Base-by-base conservation (phyloP, 30 jellyfish, hydroid and myxozoan genomes). In the Pseudorhiza aurosa region DNA sequence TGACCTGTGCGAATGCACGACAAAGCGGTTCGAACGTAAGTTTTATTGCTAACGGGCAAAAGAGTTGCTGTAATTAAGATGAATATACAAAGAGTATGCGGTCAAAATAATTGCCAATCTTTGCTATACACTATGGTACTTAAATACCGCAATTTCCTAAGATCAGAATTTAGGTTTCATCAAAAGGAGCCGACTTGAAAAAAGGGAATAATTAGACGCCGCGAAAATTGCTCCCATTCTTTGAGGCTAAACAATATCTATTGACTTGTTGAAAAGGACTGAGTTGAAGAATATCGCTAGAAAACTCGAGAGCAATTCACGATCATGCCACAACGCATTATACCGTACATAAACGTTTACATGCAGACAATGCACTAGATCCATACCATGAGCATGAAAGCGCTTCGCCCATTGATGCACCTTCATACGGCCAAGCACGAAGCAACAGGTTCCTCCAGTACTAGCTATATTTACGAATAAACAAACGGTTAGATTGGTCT, bases 101-200 rank as follows among this genome's bases (percentile, higher is more conserved):
- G 83, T 45, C 29, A n/a, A 21, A 2, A 71, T 70, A 70, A 70
- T 70, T 70, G 83, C 83, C 69, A 70, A 51, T 46, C 83, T 70
- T 44, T 56, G 56, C 37, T 32, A 31, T 44, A 44, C 83, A 70
- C 83, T 70, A 46, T 70, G 56, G 83, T 56, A 71, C 26, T 46
- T 57, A 53, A 70, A 42, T 8, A 70, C 86, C 86, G 75, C 86
- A 73, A 73, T 73, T 73, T 73, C 86, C 86, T 73, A 29, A 73
- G 86, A 73, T 50, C 86, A 73, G 75, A 73, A 53, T 65, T 55
- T 50, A 73, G 60, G 86, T 31, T 37, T 43, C 36, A 31, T 73
- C 86, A 73, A 73, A 73, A 75, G 55, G 50, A 8, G 45, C 86
- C 86, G 86, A 73, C 86, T 73, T 73, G 83, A 26, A 73, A 73